Base-by-base conservation (phyloP, 35 echinoderm and acorn worm genomes). In the Strongylocentrotus purpuratus region DNA sequence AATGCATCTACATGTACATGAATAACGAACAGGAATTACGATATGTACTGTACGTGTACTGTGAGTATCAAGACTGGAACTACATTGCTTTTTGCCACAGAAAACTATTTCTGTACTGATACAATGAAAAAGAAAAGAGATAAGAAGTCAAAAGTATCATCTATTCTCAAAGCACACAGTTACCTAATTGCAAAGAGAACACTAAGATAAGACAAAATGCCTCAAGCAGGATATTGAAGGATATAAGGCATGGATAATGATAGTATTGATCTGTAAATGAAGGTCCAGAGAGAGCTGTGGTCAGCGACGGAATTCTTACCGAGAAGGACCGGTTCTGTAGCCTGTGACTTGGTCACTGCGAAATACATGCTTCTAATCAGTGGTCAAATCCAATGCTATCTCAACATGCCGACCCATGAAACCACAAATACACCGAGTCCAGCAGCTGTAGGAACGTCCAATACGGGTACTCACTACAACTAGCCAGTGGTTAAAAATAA, bases 321-420 rank as follows among this genome's bases (percentile, higher is more conserved):
- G 2, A 93, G 15, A 5, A 93, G 91, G n/a, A 93, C 46, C 0
- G 91, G 91, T 14, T 50, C 46, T 4, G 45, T 5, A 13, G 91
- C 31, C 46, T 93, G 91, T 13, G 91, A 93, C 41, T 93, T 93
- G 91, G 91, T 93, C 33, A 93, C 91, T 46, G 91, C 91, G 46
- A 93, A 93, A 93, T 93, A 93, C 91, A 93, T 93, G 32, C 91
- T 93, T 93, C 17, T n/a, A 7, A 22, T 22, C 65, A 78, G 22
- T 28, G 65, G 22, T 28, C 65, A 28, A 41, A 78, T 78, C 65
- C 65, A 78, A 78, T 22, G 28, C 65, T 78, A 78, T 8, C 65
- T 78, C 20, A 28, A 28, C 65, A 28, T 78, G 65, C 6, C 6
- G 87, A 5, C 13, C 32, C 87, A 33, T 41, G 15, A 31, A 33